Evolutionary conservation across 2,797 vertebrate genomes (phyloP), one percentile per base, ranked within the genome.

Genomic region (Meriones psammophilus): DNA sequence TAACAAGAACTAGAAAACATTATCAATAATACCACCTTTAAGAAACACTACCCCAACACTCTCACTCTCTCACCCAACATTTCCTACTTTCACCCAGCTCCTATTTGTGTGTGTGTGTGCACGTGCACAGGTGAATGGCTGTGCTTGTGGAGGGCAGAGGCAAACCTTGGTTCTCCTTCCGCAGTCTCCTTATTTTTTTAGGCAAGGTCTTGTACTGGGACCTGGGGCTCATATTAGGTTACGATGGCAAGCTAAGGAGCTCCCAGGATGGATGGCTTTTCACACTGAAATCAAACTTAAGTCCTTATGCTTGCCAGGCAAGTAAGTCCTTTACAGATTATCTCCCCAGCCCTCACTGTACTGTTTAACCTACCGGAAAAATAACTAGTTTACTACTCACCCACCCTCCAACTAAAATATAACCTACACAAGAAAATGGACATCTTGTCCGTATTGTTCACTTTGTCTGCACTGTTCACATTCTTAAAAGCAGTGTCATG

Each of bases 1-100:
- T 92, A 60, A 91, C 28, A 95, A 93, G 77, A 89, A 93, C 69
- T 73, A 89, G 36, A 56, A 54, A 91, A 96, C 5, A 86, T 94
- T 90, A 78, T n/a, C 80, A 94, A 92, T 22, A 30, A 94, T 71
- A 89, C 68, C 36, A 88, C 68, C 36, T 86, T 50, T 69, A 62
- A 91, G 58, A 92, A 24, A 80, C 1, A 97, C 4, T 17, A 92
- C 0, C 4, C 14, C 85, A 95, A 93, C 14, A 8, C 14, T 88
- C 56, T 64, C 80, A 91, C 46, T 94, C 24, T 60, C 28, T 92
- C 68, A 92, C 3, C 13, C 20, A 89, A 0, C 33, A 94, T 54
- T 88, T 94, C 88, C 22, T 85, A 77, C 54, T 87, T 95, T 93
- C 39, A 86, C 17, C 8, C 18, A 84, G 5, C 54, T 69, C 54